These are phyloP conservation scores for Arctia plantaginis DNA, from an alignment of 2,888 invertebrate species.

Conservation along the genomic window DNA sequence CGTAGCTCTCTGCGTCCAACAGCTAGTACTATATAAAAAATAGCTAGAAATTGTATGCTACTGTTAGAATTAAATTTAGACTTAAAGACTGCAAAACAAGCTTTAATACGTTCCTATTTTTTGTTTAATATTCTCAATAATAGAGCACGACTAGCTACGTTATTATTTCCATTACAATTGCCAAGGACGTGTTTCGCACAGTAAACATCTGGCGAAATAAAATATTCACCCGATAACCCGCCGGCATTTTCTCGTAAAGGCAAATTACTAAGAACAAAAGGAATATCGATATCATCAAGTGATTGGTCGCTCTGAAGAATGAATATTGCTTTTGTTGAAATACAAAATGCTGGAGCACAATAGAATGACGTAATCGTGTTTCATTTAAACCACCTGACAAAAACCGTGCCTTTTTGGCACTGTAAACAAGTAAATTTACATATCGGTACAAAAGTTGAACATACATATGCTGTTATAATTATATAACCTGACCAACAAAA, in stretches of 20 bases:
- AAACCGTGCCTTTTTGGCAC: background rate
- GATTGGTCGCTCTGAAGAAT: slow-evolving; percentile 52
- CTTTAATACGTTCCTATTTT: background rate
- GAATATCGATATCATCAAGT: slow-evolving; percentile 53
- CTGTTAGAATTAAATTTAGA: background rate
- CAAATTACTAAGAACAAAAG: slow-evolving; percentile 58
- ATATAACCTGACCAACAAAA: background rate
- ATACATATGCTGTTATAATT: background rate
- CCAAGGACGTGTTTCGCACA: slow-evolving; percentile 52
- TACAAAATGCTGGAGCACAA: slow-evolving; percentile 33
- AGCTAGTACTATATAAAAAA: background rate
- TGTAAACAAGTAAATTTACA: background rate
- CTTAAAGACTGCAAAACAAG: background rate
- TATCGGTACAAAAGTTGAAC: background rate
- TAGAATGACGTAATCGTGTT: slow-evolving; percentile 22
- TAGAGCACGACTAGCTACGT: slow-evolving; percentile 19
- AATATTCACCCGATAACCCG: slow-evolving; percentile 50
- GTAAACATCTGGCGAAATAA: slow-evolving; percentile 49
- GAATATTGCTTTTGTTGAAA: slow-evolving; percentile 48
- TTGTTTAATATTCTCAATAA: background rate
- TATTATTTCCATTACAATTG: slow-evolving; percentile 49
- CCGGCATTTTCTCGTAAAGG: slow-evolving; percentile 44
- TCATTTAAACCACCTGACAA: slow-evolving; percentile 8
- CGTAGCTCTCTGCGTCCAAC: too few relatives aligned
- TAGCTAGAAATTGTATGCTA: background rate